Percentiles rank a stretch among this genome's conserved stretches.
Conservation (phyloP, 1,140 invertebrate genomes). For the Drosophila arizonae region DNA sequence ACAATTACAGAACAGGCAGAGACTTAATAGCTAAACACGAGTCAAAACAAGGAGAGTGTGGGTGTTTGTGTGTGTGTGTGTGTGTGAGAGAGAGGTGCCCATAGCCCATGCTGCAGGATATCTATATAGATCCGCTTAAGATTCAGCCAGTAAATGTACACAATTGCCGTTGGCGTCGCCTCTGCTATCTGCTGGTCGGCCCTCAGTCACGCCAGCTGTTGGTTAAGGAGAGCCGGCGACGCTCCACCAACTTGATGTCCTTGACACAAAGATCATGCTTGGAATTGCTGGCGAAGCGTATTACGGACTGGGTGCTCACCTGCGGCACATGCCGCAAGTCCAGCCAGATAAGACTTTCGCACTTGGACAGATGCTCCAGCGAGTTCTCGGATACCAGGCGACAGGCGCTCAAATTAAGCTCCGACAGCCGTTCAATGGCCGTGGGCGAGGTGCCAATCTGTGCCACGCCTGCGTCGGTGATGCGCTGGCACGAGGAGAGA, state of each 20-base stretch:
- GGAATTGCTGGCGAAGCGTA: constrained; percentile 90
- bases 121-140: not conserved
- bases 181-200: not conserved
- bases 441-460: constrained; percentile 87
- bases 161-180: not conserved
- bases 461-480: constrained; percentile 94
- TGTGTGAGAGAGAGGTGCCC: not conserved
- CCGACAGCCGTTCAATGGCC: constrained; percentile 83
- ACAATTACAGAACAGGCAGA: not conserved
- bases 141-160: constrained; percentile 9
- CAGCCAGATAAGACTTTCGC: constrained; percentile 85
- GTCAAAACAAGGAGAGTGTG: not conserved
- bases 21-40: constrained; percentile 28
- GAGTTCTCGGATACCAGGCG: constrained; percentile 91
- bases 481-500: constrained; percentile 92
- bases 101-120: not conserved
- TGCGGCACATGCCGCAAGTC: constrained; percentile 90
- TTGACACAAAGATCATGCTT: constrained; percentile 89
- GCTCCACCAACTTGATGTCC: constrained; percentile 88
- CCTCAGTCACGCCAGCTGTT: constrained; percentile 46
- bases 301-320: constrained; percentile 90
- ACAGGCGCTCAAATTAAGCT: constrained; percentile 91
- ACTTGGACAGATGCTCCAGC: constrained; percentile 89
- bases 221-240: constrained; percentile 45
- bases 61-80: not conserved